Evolutionary conservation across 2,888 invertebrate species (phyloP).

Genomic region (Nezara viridula): DNA sequence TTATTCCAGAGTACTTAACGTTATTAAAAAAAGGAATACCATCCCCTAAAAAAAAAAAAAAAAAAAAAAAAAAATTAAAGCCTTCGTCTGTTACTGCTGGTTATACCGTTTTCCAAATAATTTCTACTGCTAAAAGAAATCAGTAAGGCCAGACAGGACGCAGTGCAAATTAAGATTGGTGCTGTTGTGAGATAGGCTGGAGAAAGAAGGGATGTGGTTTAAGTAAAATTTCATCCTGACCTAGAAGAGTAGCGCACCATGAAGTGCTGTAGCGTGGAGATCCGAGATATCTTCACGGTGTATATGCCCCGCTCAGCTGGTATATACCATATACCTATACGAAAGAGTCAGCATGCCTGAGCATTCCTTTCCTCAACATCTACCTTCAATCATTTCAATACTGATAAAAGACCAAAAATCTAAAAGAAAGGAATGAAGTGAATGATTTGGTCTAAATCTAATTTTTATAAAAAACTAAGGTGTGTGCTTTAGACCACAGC

Average conservation of each 20-base stretch:
- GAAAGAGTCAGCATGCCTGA: background rate
- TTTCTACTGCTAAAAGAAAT: background rate
- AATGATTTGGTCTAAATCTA: too few relatives aligned
- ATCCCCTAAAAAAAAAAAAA: too few relatives aligned
- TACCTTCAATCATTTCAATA: too few relatives aligned
- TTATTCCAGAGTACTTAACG: too few relatives aligned
- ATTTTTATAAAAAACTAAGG: too few relatives aligned
- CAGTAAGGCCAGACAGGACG: background rate
- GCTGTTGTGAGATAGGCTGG: background rate
- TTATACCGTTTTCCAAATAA: too few relatives aligned
- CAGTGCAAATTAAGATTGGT: background rate
- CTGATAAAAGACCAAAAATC: too few relatives aligned
- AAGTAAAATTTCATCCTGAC: constrained; percentile 44
- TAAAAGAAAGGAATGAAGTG: too few relatives aligned
- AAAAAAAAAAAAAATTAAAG: too few relatives aligned
- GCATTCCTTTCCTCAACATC: background rate
- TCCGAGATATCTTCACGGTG: background rate
- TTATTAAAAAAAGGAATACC: too few relatives aligned
- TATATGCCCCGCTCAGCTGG: background rate
- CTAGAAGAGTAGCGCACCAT: background rate
- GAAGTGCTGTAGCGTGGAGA: background rate
- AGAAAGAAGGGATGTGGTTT: constrained; percentile 42
- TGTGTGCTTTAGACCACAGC: too few relatives aligned
- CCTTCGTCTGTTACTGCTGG: too few relatives aligned
- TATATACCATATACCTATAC: background rate